Base-by-base conservation (phyloP, 2,888 invertebrate genomes). In the Sinodicranocentrus sp. region DNA sequence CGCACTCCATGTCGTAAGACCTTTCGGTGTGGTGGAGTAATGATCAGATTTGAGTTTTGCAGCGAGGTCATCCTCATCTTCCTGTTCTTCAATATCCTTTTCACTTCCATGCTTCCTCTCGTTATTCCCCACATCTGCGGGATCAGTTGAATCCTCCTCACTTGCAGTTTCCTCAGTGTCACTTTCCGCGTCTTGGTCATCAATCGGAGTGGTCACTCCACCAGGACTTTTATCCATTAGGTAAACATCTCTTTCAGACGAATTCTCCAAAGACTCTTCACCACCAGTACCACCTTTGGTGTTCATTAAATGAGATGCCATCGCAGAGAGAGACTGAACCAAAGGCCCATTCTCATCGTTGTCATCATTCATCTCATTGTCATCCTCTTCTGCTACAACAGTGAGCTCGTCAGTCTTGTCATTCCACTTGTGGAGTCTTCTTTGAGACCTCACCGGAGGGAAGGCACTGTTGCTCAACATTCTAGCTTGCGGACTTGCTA, bases 1-100 rank as follows among this genome's bases (percentile, higher is more conserved):
- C 10, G 83, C 88, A 67, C 87, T 88, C 88, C 88, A 88, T n/a
- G 88, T 88, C 19, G 88, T 88, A 52, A 88, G 63, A 21, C 88
- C 88, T 72, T 88, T 88, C 6, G 88, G 88, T 8, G 88, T 88
- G 25, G 88, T 86, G 44, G 87, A 70, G 54, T 70, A 65, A 17
- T 76, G 80, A 48, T 86, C 86, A 15, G 86, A 86, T 72, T 84
- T 84, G 44, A 76, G 73, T 39, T 84, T 80, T 21, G 76, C 43
- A 8, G 72, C 33, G 21, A 76, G 28, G 48, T 75, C 67, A 15
- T 85, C 85, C 0, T 83, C 84, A 10, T 72, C 77, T 43, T 57
- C 76, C 0, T 63, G 73, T 0, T 72, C 67, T 43, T 75, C 76
- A 15, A 39, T 33, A 43, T 63, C 70, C 5, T 79, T 84, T 6